Evolutionary conservation across 2,888 invertebrate species (phyloP).

Genomic region (Coremacera marginata): DNA sequence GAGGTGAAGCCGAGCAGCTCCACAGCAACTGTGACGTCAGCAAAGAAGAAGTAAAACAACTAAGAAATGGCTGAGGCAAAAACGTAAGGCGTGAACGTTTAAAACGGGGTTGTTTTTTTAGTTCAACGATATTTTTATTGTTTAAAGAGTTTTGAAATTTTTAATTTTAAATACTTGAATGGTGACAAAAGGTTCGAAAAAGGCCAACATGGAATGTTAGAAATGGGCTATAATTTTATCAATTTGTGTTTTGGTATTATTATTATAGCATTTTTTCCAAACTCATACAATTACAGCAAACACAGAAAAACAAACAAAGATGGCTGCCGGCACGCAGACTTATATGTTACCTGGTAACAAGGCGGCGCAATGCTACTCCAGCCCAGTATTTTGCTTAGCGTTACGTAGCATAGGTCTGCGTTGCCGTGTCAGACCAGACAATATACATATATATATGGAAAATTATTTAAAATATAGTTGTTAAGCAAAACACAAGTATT

Average conservation of each 20-base stretch:
- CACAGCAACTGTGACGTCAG: slow-evolving; percentile 29
- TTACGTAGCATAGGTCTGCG: slow-evolving; percentile 16
- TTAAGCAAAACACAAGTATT: background rate
- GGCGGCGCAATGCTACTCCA: slow-evolving; percentile 28
- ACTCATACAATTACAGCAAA: background rate
- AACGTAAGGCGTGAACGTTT: slow-evolving; percentile 52
- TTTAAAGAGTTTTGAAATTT: slow-evolving; percentile 14
- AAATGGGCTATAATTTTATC: slow-evolving; percentile 39
- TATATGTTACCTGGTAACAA: slow-evolving; percentile 17
- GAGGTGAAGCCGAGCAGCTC: slow-evolving; percentile 19
- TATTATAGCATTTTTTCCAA: background rate
- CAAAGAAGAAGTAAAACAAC: slow-evolving; percentile 46
- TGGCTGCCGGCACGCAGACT: background rate
- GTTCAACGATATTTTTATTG: background rate
- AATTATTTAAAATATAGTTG: slow-evolving; percentile 11
- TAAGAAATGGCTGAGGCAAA: background rate
- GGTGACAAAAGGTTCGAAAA: slow-evolving; percentile 60
- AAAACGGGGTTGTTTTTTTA: slow-evolving; percentile 55
- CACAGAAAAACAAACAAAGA: slow-evolving; percentile 36
- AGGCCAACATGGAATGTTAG: slow-evolving; percentile 60
- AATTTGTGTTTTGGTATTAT: slow-evolving; percentile 19
- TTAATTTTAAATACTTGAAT: slow-evolving; percentile 36
- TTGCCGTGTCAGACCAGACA: background rate
- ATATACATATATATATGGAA: background rate
- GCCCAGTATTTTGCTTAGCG: slow-evolving; percentile 34